Base-by-base conservation (phyloP, 2,888 invertebrate genomes). In the Meteorus colon region DNA sequence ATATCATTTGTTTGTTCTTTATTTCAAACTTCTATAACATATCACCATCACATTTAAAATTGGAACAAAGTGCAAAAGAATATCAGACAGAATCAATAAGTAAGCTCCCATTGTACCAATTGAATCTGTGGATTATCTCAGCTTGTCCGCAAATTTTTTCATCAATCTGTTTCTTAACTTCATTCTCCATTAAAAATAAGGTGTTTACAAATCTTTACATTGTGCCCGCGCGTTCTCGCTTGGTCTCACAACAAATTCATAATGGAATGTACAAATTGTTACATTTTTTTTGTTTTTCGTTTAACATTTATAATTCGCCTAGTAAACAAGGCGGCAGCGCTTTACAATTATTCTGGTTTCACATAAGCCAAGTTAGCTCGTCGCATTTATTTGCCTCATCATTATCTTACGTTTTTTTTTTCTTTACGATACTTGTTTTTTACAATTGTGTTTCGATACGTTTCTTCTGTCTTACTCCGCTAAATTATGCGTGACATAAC, bases 231-330 rank as follows among this genome's bases (percentile, higher is more conserved):
- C 19, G 19, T 10, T 19, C n/a, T 83, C 82, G 82, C 84, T 80
- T 79, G 81, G 80, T 83, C 82, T 82, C 70, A 74, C 84, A 92
- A 92, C 92, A 91, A 93, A 93, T 92, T 90, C 92, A 93, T 92
- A 92, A 93, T 94, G 94, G 94, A 94, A 94, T 94, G 94, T 94
- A 94, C 94, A 94, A 94, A 94, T 94, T 92, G 92, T 93, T 75
- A 74, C 76, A 77, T 77, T 92, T 90, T 90, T 89, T 92, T 81
- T 78, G 78, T 81, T 77, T 75, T 78, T 73, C 74, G 77, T 73
- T 67, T 41, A 80, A 78, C 77, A 62, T 65, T 65, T 31, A 60
- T 51, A 62, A 60, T 37, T 73, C 72, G 72, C 62, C 69, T 41
- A 34, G 14, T 41, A 34, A 70, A 55, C n/a, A 19, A 34, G 41